Conservation (phyloP, 2,888 invertebrate genomes). For the Trachelus troglodyta region DNA sequence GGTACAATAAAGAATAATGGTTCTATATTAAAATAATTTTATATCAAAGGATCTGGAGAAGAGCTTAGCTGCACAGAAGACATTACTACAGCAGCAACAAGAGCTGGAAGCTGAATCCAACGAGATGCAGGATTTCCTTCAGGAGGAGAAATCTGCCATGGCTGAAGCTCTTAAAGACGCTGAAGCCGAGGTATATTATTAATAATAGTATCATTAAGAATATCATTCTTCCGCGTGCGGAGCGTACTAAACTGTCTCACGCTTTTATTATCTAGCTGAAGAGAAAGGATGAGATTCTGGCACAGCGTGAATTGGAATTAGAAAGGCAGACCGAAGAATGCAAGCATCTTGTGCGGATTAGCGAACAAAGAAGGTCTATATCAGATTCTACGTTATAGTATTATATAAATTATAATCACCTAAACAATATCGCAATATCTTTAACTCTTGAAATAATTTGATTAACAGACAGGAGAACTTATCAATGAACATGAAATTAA, state of each 20-base stretch:
- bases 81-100: constrained; percentile 78
- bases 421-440: background rate
- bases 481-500: constrained; percentile 74
- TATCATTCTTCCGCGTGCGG: constrained; percentile 2
- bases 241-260: background rate
- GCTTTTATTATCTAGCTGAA: constrained; percentile 47
- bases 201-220: constrained; percentile 2
- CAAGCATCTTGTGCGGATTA: constrained; percentile 80
- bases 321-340: constrained; percentile 80
- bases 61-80: constrained; percentile 75
- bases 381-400: background rate
- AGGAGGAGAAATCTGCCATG: constrained; percentile 85
- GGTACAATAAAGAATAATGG: background rate
- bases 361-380: constrained; percentile 80
- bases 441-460: background rate
- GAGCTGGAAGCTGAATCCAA: constrained; percentile 83
- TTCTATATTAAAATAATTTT: background rate
- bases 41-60: constrained; percentile 73
- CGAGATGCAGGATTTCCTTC: constrained; percentile 89
- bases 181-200: constrained; percentile 72
- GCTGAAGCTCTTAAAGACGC: constrained; percentile 83
- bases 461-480: constrained; percentile 73
- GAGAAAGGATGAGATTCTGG: constrained; percentile 61
- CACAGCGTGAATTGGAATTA: constrained; percentile 70
- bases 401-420: background rate